Conservation (phyloP, 2,888 invertebrate genomes). For the Amphimallon solstitiale region DNA sequence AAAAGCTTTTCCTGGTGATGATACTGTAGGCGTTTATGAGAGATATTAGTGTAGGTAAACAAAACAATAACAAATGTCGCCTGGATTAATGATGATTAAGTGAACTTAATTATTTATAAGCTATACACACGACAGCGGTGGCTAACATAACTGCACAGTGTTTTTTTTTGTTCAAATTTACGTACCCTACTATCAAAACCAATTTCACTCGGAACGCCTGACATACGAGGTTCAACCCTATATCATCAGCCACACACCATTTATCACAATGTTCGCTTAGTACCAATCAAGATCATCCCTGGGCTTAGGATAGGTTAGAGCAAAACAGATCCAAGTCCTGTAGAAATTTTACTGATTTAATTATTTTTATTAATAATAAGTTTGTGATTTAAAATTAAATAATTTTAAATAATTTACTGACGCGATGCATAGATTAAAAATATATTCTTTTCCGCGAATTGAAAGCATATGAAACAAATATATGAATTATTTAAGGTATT, state of each 20-base stretch:
- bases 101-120: not conserved
- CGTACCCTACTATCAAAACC: constrained; percentile 13
- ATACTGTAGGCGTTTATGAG: not conserved
- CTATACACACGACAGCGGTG: constrained; percentile 3
- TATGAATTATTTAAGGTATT: no score
- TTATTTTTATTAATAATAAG: no score
- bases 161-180: not conserved
- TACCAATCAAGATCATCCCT: constrained; percentile 12
- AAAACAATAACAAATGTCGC: not conserved
- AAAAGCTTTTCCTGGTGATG: constrained; percentile 16
- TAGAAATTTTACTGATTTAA: constrained; percentile 9
- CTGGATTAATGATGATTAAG: constrained; percentile 12
- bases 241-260: constrained; percentile 1
- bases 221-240: constrained; percentile 4
- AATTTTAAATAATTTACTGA: no score
- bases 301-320: constrained; percentile 18
- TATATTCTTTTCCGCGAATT: no score
- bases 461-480: no score
- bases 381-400: no score
- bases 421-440: no score
- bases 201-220: constrained; percentile 4
- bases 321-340: constrained; percentile 18
- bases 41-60: constrained; percentile 3
- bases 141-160: not conserved
- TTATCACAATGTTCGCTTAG: constrained; percentile 16